Evolutionary conservation across 2,113 vertebrate species (phyloP).

Genomic region (Monarcha castaneiventris): DNA sequence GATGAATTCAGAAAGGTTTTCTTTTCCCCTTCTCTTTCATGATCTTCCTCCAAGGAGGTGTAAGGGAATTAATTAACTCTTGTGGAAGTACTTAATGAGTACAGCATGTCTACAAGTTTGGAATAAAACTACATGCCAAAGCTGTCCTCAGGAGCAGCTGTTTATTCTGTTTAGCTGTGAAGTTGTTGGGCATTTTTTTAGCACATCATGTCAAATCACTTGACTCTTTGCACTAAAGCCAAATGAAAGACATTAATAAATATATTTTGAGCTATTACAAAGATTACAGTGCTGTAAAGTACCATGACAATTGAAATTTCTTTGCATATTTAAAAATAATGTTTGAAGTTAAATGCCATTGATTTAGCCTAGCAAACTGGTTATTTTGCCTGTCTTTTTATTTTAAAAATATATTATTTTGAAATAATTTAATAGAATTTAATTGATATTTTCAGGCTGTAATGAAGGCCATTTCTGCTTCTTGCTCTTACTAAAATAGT

Average conservation of each 20-base stretch:
- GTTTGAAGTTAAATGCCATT: neutral
- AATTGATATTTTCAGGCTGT: neutral
- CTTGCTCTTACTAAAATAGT: neutral
- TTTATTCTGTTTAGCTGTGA: neutral
- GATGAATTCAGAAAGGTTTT: neutral
- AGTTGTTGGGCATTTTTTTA: neutral
- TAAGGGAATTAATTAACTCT: neutral
- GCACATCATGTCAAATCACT: neutral
- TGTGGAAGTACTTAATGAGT: neutral
- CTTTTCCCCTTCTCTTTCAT: neutral
- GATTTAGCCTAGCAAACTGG: neutral
- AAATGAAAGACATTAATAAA: neutral
- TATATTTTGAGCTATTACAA: neutral
- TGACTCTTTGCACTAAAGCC: neutral
- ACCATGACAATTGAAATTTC: neutral
- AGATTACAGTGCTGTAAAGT: neutral
- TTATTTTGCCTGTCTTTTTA: neutral
- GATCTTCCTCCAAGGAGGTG: neutral
- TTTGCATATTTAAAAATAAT: neutral
- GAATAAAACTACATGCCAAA: neutral
- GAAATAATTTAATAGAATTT: neutral
- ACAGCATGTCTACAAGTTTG: neutral
- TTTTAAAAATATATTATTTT: neutral
- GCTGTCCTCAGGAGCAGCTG: neutral
- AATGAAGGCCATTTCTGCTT: neutral